phyloP scores from a whole-genome alignment of 2,113 vertebrate genomes.

The Lagopus muta region DNA sequence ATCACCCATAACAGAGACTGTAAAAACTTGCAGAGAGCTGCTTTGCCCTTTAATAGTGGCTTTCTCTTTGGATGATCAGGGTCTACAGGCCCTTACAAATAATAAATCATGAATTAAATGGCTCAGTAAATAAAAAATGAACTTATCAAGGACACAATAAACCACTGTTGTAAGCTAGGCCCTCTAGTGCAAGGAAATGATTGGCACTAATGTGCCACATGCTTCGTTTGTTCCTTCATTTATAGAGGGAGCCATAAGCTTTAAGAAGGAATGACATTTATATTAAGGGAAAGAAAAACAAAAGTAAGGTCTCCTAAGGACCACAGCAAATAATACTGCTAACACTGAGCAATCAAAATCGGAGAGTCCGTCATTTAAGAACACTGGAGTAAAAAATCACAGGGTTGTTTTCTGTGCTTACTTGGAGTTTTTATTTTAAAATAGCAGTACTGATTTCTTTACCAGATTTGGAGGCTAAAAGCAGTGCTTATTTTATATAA shows the following conservation, averaged over 20 bases:
- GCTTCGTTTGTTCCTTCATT: slow-evolving; percentile 67
- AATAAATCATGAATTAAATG: slow-evolving; percentile 42
- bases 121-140: slow-evolving; percentile 62
- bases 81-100: slow-evolving; percentile 3
- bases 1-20: background rate
- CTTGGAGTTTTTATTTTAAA: background rate
- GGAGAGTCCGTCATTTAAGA: background rate
- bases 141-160: slow-evolving; percentile 50
- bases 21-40: background rate
- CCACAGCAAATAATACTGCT: background rate
- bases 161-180: background rate
- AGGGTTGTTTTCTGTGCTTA: background rate
- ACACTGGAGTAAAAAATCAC: background rate
- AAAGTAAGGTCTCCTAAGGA: slow-evolving; percentile 10
- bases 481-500: background rate
- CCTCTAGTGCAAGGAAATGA: slow-evolving; percentile 19
- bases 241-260: slow-evolving; percentile 50
- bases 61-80: slow-evolving; percentile 4
- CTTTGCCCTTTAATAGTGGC: background rate
- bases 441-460: background rate
- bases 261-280: slow-evolving; percentile 51
- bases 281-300: slow-evolving; percentile 43
- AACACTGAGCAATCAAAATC: slow-evolving; percentile 25
- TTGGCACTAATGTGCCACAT: slow-evolving; percentile 55
- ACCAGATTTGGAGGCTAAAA: background rate